Base-by-base conservation (phyloP, 2,797 vertebrate genomes). In the Semotilus atromaculatus region DNA sequence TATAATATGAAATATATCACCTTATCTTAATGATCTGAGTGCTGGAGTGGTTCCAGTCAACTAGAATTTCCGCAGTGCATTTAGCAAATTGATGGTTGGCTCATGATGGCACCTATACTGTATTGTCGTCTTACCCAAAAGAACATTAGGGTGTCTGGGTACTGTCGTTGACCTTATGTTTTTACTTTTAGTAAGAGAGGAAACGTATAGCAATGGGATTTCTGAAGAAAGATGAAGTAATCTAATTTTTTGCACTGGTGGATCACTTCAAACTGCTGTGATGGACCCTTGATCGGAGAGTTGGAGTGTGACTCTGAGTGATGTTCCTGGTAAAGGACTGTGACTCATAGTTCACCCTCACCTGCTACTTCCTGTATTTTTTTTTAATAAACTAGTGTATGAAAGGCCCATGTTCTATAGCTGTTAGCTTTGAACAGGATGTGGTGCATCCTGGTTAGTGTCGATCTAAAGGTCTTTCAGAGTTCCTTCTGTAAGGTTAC, bases 231-330 rank as follows among this genome's bases (percentile, higher is more conserved):
- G 81, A 84, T 68, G 45, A 60, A 43, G 34, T 77, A 67, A 79
- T 88, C 34, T 86, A 68, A 31, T 85, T 84, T 62, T 55, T 82
- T 86, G 64, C 82, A 23, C 82, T 67, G 72, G 64, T 83, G 86
- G 83, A 71, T 83, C 62, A 77, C 71, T 83, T 85, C 58, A 88
- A 75, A 86, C 81, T 77, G 43, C 81, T 75, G 34, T 55, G 16
- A 67, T 86, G 29, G 62, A 53, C 45, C 43, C 68, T 53, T 81
- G 85, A 48, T 74, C 4, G 26, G 60, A 45, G n/a, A 67, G 13
- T 60, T 71, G 51, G 40, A 13, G 19, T 34, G 11, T 45, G 13
- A 19, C 21, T n/a, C 23, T 26, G 70, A 70, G 16, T 19, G 55
- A 53, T 31, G 60, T 23, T 6, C 58, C 36, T 43, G 5, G 3